Evolutionary conservation across 2,113 vertebrate species (phyloP).

Genomic region (Oriolus oriolus): DNA sequence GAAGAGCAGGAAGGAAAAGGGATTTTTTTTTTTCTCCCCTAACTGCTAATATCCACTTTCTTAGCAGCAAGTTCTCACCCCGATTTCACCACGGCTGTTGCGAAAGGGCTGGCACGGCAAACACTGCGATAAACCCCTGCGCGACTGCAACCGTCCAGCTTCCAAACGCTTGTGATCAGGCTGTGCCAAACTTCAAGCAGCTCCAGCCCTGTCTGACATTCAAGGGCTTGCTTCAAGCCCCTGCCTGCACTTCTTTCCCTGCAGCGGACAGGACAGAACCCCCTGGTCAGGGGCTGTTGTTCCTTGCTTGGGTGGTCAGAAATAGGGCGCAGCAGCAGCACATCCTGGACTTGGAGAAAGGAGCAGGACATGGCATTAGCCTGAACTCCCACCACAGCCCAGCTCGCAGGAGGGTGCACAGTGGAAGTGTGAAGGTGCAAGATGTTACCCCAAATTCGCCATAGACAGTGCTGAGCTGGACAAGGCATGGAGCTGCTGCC

Average conservation of each 20-base stretch:
- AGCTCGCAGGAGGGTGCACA: accelerated
- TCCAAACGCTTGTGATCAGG: not conserved
- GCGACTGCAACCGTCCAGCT: not conserved
- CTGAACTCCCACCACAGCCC: not conserved
- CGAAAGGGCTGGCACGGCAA: not conserved
- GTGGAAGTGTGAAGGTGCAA: not conserved
- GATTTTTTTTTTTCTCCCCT: too few species aligned
- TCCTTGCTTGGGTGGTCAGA: not conserved
- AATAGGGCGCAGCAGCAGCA: not conserved
- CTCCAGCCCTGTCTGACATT: not conserved
- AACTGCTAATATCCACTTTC: not conserved
- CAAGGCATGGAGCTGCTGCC: not conserved
- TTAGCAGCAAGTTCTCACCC: not conserved
- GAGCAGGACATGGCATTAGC: not conserved
- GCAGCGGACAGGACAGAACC: not conserved
- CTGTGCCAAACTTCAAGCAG: not conserved
- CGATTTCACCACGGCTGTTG: not conserved
- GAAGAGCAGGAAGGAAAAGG: not conserved
- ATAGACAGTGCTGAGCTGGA: not conserved
- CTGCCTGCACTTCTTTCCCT: not conserved
- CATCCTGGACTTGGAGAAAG: not conserved
- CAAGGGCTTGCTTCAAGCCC: not conserved
- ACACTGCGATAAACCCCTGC: not conserved
- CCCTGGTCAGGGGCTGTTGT: not conserved
- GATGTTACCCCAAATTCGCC: accelerated